Conservation (phyloP, 2,888 invertebrate species). For the Mimas tiliae region DNA sequence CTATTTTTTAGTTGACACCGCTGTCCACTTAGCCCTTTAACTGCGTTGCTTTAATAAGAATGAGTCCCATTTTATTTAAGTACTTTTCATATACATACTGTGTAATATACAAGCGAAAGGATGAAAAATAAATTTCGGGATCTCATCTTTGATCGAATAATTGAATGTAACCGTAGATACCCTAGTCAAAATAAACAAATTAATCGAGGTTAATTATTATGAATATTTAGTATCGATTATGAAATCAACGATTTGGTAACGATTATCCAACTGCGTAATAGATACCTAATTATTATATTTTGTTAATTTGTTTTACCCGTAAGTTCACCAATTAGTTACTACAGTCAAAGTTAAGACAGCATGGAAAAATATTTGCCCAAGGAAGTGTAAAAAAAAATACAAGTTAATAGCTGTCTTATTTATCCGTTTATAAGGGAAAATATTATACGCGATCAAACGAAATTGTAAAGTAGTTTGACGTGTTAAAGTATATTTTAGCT, state of each 20-base stretch:
- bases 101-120: too few relatives aligned
- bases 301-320: background rate
- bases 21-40: too few relatives aligned
- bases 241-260: background rate
- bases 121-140: too few relatives aligned
- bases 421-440: conserved; percentile 2
- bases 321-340: background rate
- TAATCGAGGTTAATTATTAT: background rate
- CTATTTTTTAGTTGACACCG: too few relatives aligned
- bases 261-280: background rate
- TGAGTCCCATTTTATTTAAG: too few relatives aligned
- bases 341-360: too few relatives aligned
- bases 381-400: too few relatives aligned
- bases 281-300: background rate
- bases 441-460: background rate
- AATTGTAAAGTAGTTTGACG: background rate
- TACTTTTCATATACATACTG: too few relatives aligned
- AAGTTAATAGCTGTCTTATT: background rate
- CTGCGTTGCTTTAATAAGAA: background rate
- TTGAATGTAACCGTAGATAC: too few relatives aligned
- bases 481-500: background rate
- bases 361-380: too few relatives aligned
- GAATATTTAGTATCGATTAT: background rate
- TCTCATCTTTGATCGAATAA: too few relatives aligned
- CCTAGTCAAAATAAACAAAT: background rate